Base-by-base conservation (phyloP, 1,140 invertebrate genomes). In the Dolichoris vasculosae region DNA sequence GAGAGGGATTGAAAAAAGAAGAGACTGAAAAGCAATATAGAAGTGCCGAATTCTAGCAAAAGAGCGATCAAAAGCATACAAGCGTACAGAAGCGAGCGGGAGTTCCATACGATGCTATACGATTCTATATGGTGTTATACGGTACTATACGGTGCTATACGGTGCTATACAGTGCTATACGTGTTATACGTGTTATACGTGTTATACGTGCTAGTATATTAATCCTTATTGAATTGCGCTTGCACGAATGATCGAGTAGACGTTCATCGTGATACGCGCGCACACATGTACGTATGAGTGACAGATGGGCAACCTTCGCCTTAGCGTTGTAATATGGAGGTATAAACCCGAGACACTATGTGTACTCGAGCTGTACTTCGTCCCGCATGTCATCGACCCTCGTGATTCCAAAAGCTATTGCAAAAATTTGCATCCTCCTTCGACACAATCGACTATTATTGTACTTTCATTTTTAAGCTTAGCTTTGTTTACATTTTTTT, bases 171-270 rank as follows among this genome's bases (percentile, higher is more conserved):
- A n/a, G n/a, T n/a, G n/a, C n/a, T n/a, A n/a, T n/a, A n/a, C n/a
- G n/a, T n/a, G n/a, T n/a, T n/a, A n/a, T n/a, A n/a, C n/a, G n/a
- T n/a, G n/a, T n/a, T n/a, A n/a, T n/a, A n/a, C n/a, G n/a, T n/a
- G n/a, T n/a, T n/a, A n/a, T n/a, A n/a, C n/a, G n/a, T n/a, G n/a
- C 30, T 15, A 35, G 80, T 48, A 73, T 55, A 79, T 59, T 84
- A 84, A 84, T 84, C 83, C 83, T 84, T 59, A 80, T 79, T 84
- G 83, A 84, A 79, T 84, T 64, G 83, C 67, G 80, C 67, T 23
- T 82, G 79, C 43, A 69, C 63, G 32, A 82, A 32, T 69, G 64
- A 82, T 82, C 81, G 81, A 75, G 48, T 32, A 55, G 20, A n/a
- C 63, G 6, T 32, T 23, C 67, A 71, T 17, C 40, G 35, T 2